phyloP scores from a whole-genome alignment of 2,113 vertebrate species.

The Spizaetus ornatus region DNA sequence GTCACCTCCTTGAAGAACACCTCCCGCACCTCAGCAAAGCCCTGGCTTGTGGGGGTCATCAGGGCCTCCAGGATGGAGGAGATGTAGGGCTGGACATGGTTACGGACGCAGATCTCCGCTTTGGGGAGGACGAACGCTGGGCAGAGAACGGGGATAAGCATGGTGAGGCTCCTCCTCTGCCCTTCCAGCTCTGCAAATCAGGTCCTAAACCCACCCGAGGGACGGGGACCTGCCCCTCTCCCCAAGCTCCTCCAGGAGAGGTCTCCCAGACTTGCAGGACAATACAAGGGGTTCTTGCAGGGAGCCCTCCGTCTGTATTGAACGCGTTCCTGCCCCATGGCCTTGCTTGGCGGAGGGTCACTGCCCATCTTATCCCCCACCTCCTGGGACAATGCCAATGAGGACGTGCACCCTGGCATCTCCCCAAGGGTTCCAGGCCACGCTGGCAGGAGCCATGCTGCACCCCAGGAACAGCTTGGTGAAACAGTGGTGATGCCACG shows the following conservation, averaged over 20 bases:
- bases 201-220: neutral
- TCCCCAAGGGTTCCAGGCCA: neutral
- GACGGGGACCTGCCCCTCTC: neutral
- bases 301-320: neutral
- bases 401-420: neutral
- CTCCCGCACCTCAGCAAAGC: constrained; percentile 90
- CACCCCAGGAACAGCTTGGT: neutral
- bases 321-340: neutral
- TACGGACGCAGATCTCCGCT: constrained; percentile 86
- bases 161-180: neutral
- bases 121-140: constrained; percentile 88
- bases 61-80: constrained; percentile 93
- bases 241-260: neutral
- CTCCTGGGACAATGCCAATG: neutral
- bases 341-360: neutral
- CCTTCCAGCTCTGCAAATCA: neutral
- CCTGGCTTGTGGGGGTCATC: constrained; percentile 95
- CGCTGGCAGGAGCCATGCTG: neutral
- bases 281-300: neutral
- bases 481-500: neutral
- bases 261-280: neutral
- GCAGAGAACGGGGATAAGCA: neutral
- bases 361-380: neutral
- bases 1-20: constrained; percentile 93
- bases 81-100: constrained; percentile 90